Evolutionary conservation across 1,140 invertebrate genomes (phyloP).

Genomic region (Drosophila gunungcola): DNA sequence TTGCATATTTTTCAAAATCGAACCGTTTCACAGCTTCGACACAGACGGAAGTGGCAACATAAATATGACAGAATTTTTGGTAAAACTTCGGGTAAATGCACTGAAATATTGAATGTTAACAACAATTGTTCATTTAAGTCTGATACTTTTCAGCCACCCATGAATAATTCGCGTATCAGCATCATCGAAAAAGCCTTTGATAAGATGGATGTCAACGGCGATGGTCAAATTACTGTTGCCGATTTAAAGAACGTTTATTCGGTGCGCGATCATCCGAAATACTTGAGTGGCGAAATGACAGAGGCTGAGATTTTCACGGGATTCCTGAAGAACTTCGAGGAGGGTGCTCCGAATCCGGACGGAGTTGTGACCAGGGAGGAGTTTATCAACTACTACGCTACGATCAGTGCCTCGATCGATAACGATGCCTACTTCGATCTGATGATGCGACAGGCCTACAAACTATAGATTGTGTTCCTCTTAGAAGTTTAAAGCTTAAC

Average conservation of each 20-base stretch:
- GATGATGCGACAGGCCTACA: slow-evolving; percentile 96
- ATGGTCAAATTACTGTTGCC: slow-evolving; percentile 93
- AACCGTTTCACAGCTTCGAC: slow-evolving; percentile 88
- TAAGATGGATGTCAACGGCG: slow-evolving; percentile 94
- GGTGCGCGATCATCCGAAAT: slow-evolving; percentile 85
- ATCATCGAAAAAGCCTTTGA: slow-evolving; percentile 94
- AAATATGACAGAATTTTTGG: slow-evolving; percentile 95
- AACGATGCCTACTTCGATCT: slow-evolving; percentile 97
- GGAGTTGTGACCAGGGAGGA: slow-evolving; percentile 95
- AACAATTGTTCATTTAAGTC: not conserved
- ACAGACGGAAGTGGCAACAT: slow-evolving; percentile 92
- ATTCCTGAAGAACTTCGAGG: slow-evolving; percentile 95
- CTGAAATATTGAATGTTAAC: not conserved
- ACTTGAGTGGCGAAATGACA: slow-evolving; percentile 94
- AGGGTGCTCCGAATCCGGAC: slow-evolving; percentile 89
- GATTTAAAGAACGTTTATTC: slow-evolving; percentile 88
- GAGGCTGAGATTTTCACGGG: slow-evolving; percentile 92
- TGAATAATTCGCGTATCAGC: slow-evolving; percentile 90
- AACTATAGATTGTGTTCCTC: slow-evolving; percentile 87
- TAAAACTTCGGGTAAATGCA: slow-evolving; percentile 91
- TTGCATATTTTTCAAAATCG: too few species aligned
- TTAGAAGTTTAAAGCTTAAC: not conserved
- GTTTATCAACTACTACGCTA: slow-evolving; percentile 97
- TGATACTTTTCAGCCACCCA: slow-evolving; percentile 89
- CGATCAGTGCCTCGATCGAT: slow-evolving; percentile 96